Percentiles rank a stretch among this genome's conserved stretches.
Evolutionary conservation across 2,113 vertebrate genomes (phyloP).

Genomic region (Labrus mixtus): DNA sequence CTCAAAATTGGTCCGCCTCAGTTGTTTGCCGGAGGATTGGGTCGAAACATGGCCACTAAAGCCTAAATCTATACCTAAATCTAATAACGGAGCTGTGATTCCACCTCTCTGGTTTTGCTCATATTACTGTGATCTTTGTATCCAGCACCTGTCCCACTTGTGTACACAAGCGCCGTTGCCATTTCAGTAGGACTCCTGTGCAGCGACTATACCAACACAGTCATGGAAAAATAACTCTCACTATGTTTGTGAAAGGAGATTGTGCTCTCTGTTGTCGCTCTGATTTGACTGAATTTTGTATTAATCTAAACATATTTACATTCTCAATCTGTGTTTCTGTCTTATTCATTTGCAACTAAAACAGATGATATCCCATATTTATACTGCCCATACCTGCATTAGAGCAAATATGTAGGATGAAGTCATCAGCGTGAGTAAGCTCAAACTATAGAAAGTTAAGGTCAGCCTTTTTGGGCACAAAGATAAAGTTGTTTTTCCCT

Average conservation of each 20-base stretch:
- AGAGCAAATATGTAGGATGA: conserved; percentile 1
- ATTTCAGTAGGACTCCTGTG: not conserved
- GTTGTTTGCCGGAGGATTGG: not conserved
- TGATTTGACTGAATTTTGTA: not conserved
- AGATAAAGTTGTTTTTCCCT: not conserved
- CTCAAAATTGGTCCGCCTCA: not conserved
- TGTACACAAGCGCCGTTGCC: not conserved
- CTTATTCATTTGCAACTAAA: not conserved
- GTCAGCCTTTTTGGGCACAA: not conserved
- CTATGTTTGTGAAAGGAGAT: not conserved
- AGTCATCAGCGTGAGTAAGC: conserved; percentile 14
- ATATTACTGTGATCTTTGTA: not conserved
- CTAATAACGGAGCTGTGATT: conserved; percentile 16
- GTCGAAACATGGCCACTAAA: not conserved
- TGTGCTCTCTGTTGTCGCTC: not conserved
- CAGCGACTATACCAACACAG: not conserved
- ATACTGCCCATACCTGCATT: not conserved
- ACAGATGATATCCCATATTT: not conserved
- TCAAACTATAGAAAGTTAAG: not conserved
- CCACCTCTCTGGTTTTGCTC: not conserved
- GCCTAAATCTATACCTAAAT: not conserved
- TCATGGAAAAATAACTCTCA: not conserved
- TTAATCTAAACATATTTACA: not conserved
- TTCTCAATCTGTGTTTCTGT: not conserved
- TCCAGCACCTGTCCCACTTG: not conserved